Conservation (phyloP, 1,140 invertebrate species). For the Apocrypta bakeri region DNA sequence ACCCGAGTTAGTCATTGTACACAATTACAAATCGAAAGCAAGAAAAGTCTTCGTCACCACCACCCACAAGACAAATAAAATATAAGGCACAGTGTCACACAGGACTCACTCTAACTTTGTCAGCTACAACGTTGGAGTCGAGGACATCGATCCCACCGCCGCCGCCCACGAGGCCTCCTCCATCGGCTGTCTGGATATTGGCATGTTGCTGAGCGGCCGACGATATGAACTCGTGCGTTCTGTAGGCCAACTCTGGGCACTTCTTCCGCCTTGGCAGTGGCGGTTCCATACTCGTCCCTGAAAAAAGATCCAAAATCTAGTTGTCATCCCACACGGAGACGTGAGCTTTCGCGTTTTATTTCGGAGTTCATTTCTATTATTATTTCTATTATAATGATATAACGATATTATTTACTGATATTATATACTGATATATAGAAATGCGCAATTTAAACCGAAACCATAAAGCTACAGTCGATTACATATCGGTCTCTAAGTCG, state of each 20-base stretch:
- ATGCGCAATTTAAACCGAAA: neutral
- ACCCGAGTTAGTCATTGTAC: no score
- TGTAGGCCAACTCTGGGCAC: conserved; percentile 89
- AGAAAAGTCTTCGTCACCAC: neutral
- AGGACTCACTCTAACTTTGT: conserved; percentile 67
- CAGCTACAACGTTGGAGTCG: conserved; percentile 72
- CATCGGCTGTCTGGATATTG: conserved; percentile 57
- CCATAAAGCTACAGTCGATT: neutral
- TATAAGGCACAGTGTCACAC: neutral
- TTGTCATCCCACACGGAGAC: neutral
- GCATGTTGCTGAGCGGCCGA: conserved; percentile 71
- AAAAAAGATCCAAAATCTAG: conserved; percentile 56
- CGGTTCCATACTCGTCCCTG: conserved; percentile 82
- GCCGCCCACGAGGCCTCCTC: conserved; percentile 69
- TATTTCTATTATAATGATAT: neutral
- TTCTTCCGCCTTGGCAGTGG: conserved; percentile 89
- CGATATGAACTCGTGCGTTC: conserved; percentile 84
- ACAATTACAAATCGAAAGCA: no score
- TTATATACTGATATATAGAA: no score
- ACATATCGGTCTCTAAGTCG: conserved; percentile 4
- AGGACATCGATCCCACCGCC: conserved; percentile 71
- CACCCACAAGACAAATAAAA: neutral
- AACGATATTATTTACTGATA: neutral
- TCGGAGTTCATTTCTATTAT: neutral
- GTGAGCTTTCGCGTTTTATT: neutral